These are phyloP conservation scores for Thaumetopoea pityocampa DNA, from an alignment of 1,140 invertebrate genomes.

Conservation along the genomic window DNA sequence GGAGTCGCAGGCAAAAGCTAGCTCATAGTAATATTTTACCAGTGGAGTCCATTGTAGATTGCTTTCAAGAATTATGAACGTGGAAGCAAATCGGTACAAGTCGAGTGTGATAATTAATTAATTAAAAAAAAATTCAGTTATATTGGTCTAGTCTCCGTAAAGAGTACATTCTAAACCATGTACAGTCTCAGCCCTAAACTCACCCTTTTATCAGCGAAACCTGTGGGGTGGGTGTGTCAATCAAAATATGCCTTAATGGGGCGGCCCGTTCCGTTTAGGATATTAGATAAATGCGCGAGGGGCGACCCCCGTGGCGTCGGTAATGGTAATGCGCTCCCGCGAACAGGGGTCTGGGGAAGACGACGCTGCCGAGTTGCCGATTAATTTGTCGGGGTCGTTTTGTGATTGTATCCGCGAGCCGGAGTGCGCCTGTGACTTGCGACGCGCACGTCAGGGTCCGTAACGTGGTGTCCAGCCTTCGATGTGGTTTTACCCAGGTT, in stretches of 20 bases:
- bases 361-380: no score
- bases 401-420: no score
- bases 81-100: no score
- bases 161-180: no score
- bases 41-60: neutral
- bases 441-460: no score
- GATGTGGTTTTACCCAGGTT: no score
- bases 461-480: no score
- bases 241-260: slow-evolving; percentile 60
- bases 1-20: neutral
- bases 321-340: slow-evolving; percentile 9
- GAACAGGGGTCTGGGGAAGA: neutral
- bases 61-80: no score
- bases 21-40: neutral
- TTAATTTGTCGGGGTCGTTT: no score
- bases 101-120: no score
- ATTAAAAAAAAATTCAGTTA: no score
- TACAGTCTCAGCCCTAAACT: slow-evolving; percentile 38
- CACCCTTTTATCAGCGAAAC: slow-evolving; percentile 30
- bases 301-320: slow-evolving; percentile 19
- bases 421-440: neutral
- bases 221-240: slow-evolving; percentile 50
- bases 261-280: slow-evolving; percentile 35
- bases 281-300: slow-evolving; percentile 68
- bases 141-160: no score